A percentile compares a stretch with the other conserved stretches of the same genome.
phyloP scores from a whole-genome alignment of 2,113 vertebrate genomes.

The Hyperopisus bebe region DNA sequence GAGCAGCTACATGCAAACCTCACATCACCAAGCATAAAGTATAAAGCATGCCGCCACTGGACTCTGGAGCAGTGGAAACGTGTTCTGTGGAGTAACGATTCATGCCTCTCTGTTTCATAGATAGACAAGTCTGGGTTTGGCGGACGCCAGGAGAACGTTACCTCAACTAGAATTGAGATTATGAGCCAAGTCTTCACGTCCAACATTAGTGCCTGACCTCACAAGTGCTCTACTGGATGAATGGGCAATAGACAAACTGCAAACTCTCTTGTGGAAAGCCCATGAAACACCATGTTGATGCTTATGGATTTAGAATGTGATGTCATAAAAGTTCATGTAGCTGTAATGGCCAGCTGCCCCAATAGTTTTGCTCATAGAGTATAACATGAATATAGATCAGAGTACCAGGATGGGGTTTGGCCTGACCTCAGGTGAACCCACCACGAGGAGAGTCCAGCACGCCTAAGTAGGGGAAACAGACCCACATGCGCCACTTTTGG shows the following conservation, averaged over 20 bases:
- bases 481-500: not conserved
- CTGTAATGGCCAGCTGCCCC: not conserved
- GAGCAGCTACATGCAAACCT: not conserved
- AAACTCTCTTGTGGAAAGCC: not conserved
- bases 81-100: not conserved
- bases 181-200: not conserved
- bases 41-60: not conserved
- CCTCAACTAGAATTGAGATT: not conserved
- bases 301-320: not conserved
- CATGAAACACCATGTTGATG: not conserved
- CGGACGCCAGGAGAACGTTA: not conserved
- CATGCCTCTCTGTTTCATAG: not conserved
- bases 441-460: not conserved
- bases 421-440: not conserved
- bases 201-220: not conserved
- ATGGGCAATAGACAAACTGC: not conserved
- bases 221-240: not conserved
- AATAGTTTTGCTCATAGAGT: not conserved
- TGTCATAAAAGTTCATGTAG: not conserved
- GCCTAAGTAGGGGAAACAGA: not conserved
- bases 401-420: not conserved
- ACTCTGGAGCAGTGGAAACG: not conserved
- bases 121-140: not conserved
- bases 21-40: not conserved
- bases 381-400: not conserved